These are phyloP conservation scores for Pteronotus mesoamericanus DNA, from an alignment of 2,797 vertebrate genomes.

Conservation along the genomic window DNA sequence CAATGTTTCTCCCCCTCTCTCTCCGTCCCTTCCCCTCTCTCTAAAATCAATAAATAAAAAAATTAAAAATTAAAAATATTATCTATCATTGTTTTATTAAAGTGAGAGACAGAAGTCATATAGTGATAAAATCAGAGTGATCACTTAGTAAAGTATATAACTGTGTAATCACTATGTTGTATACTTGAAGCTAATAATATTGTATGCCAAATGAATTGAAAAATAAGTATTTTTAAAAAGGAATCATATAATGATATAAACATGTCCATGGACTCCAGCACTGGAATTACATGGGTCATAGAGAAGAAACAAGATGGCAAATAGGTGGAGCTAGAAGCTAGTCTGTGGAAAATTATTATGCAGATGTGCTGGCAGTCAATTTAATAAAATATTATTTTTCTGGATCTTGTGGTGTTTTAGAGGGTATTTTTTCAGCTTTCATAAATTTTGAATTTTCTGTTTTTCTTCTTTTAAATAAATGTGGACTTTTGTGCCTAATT, in stretches of 20 bases:
- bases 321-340: background rate
- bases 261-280: background rate
- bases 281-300: background rate
- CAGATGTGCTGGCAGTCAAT: background rate
- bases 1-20: background rate
- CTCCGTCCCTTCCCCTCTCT: background rate
- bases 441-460: background rate
- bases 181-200: background rate
- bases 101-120: background rate
- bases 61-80: background rate
- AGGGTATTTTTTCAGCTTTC: background rate
- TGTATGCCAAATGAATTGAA: background rate
- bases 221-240: background rate
- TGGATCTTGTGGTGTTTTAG: background rate
- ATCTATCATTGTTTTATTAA: background rate
- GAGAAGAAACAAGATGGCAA: background rate
- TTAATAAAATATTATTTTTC: constrained; percentile 1
- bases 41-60: background rate
- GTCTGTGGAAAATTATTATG: background rate
- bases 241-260: background rate
- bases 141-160: background rate
- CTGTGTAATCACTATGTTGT: background rate
- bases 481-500: background rate
- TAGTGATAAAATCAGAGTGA: background rate
- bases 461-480: constrained; percentile 9